Evolutionary conservation across 2,888 invertebrate species (phyloP), one percentile per base, ranked within the genome.

Genomic region (Chironomus tentans): DNA sequence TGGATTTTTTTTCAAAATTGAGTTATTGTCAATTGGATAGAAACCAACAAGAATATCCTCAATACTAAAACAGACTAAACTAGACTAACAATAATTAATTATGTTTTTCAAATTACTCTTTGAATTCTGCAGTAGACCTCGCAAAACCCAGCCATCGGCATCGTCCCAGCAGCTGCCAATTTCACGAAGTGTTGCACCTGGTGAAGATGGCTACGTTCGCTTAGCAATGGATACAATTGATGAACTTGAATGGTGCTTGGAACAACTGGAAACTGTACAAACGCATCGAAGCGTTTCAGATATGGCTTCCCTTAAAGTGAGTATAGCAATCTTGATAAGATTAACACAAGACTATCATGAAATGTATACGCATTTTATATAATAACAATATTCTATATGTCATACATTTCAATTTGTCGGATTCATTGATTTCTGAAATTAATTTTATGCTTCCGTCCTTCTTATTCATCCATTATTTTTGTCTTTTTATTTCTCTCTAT

Each of bases 191-290:
- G 78, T 84, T 78, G 81, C 81, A 62, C 84, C 83, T 77, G 84
- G 84, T 78, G 96, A 97, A 87, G 97, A 96, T 84, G 88, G 91
- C 81, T 95, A 94, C 86, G 92, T 93, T 88, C 95, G 96, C 85
- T 87, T 97, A 84, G 97, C 97, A 77, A 87, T 94, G 85, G 97
- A 98, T 85, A 98, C 98, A 68, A 91, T 98, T 86, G 98, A 99
- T 84, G 99, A 99, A 87, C 87, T 99, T 85, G 99, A 99, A 87
- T 99, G 99, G 99, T 99, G 99, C 84, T 88, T 99, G 86, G 98
- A 99, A 87, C 98, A 99, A 87, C 87, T 99, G 85, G 98, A 99
- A 88, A 98, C 97, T 79, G 98, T 99, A 84, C 98, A 99, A 88
- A 98, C 98, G 78, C 98, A 99, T 86, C 92, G 98, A 83, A 98